Conservation (phyloP, 1,140 invertebrate genomes). For the Drosophila pachea region DNA sequence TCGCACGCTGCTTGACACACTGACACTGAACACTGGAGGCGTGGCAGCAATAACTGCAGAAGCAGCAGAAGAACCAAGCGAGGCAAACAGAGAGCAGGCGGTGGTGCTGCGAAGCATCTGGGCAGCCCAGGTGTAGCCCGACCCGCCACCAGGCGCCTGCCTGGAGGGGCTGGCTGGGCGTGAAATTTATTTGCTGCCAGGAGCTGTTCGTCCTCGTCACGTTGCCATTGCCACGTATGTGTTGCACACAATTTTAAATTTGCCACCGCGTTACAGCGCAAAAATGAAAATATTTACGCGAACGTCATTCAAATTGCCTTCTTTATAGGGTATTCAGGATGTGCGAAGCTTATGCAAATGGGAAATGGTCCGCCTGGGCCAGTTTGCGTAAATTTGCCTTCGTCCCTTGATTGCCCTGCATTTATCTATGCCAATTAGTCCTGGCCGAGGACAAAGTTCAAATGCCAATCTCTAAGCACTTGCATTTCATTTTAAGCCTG, state of each 20-base stretch:
- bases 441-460: not conserved
- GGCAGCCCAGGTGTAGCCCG: not conserved
- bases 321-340: conserved; percentile 1
- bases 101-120: not conserved
- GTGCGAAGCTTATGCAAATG: not conserved
- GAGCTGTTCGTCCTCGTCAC: conserved; percentile 52
- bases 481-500: conserved; percentile 29
- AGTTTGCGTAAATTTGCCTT: conserved; percentile 1
- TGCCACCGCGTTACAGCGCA: conserved; percentile 31
- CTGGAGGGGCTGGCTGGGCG: conserved; percentile 37
- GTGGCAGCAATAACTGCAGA: conserved; percentile 17
- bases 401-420: conserved; percentile 60
- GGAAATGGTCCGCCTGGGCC: not conserved
- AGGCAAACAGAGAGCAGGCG: conserved; percentile 15
- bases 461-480: conserved; percentile 1
- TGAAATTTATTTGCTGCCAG: conserved; percentile 72
- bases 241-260: conserved; percentile 62
- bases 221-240: conserved; percentile 51
- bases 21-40: conserved; percentile 54
- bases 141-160: conserved; percentile 1
- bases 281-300: conserved; percentile 31
- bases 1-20: conserved; percentile 74
- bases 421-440: conserved; percentile 65
- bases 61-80: conserved; percentile 1
- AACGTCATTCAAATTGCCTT: conserved; percentile 27